Evolutionary conservation across 2,113 vertebrate genomes (phyloP), one percentile per base, ranked within the genome.

Genomic region (Callorhinus ursinus): DNA sequence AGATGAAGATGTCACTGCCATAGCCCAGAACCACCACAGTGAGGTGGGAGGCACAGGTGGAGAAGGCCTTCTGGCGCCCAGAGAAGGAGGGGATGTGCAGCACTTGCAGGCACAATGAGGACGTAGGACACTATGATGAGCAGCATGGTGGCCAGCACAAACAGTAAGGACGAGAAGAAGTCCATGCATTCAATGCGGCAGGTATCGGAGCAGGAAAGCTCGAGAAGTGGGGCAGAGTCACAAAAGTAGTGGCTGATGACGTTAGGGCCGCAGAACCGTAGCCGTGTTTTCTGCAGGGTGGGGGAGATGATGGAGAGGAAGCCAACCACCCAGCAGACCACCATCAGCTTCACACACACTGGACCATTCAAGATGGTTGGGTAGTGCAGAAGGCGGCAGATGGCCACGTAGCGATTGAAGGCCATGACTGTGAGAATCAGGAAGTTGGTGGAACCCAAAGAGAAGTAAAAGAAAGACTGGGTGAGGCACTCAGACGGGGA

Each of bases 1-100:
- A 98, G 81, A 98, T 96, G 77, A 97, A 97, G 77, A 98, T 93
- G 28, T 80, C 7, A 0, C 88, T 98, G 26, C 95, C 79, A 7
- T 97, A 97, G 28, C 89, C 91, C 42, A 97, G 96, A n/a, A 93
- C 61, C n/a, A 98, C 96, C 89, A 97, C 88, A 1, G 77, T 83
- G 59, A 96, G 55, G 81, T 97, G 97, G 14, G 93, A 96, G 14
- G 71, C 71, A 12, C 96, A 96, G 59, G 95, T 94, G 24, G 97
- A 97, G 39, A 97, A 97, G 59, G 95, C 86, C 71, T 97, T 97
- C 39, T 59, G 85, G 42, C 15, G 18, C 5, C 96, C 86, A 16
- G 84, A 96, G 42, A 85, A 83, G 6, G 97, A 98, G 14, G 90
- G 80, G 11, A 95, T 97, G 13, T 28, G 79, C 28, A 95, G 63